Evolutionary conservation across 2,888 invertebrate species (phyloP).

Genomic region (Choreutis nemorana): DNA sequence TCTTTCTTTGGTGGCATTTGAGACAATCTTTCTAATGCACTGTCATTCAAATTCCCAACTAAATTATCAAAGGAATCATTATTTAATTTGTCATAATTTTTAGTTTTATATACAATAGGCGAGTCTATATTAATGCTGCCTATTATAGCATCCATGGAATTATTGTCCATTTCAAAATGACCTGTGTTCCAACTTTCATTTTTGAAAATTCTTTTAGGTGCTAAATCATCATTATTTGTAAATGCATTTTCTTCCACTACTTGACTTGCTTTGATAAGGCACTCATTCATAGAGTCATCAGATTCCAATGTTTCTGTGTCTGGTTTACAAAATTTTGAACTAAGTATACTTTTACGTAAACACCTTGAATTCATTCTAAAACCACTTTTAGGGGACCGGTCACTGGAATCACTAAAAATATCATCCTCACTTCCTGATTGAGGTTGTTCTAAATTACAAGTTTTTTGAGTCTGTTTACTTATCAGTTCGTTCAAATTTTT

Average conservation of each 20-base stretch:
- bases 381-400: constrained; percentile 41
- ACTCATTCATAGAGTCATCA: constrained; percentile 62
- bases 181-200: constrained; percentile 15
- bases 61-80: constrained; percentile 60
- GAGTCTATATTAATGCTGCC: constrained; percentile 44
- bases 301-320: constrained; percentile 49
- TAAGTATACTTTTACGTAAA: constrained; percentile 47
- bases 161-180: constrained; percentile 35
- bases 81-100: constrained; percentile 32
- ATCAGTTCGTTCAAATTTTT: constrained; percentile 46
- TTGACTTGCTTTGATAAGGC: constrained; percentile 53
- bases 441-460: constrained; percentile 18
- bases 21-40: constrained; percentile 44
- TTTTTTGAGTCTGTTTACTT: constrained; percentile 23
- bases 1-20: constrained; percentile 33
- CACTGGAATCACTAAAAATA: constrained; percentile 38
- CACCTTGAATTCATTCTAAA: constrained; percentile 31
- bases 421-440: constrained; percentile 47
- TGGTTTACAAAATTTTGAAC: constrained; percentile 44
- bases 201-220: constrained; percentile 6
- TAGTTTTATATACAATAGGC: constrained; percentile 26
- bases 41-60: constrained; percentile 52
- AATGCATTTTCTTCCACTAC: constrained; percentile 39
- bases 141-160: constrained; percentile 49
- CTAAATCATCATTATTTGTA: constrained; percentile 20